phyloP scores from a whole-genome alignment of 1,140 invertebrate species.

The Drosophila repleta region DNA sequence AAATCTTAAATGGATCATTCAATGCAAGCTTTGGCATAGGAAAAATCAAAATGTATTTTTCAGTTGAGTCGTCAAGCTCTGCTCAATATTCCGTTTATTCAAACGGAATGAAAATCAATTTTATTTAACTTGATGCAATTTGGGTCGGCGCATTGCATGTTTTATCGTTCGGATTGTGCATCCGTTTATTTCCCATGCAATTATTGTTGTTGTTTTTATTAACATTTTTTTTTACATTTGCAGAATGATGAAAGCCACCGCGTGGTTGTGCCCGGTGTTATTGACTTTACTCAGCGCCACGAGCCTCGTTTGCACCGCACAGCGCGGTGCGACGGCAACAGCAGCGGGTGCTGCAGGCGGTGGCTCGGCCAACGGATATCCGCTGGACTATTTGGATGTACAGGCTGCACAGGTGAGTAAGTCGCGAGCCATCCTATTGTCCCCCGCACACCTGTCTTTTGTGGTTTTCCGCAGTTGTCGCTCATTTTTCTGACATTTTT shows the following conservation, averaged over 20 bases:
- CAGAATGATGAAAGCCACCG: constrained; percentile 83
- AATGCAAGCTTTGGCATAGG: background rate
- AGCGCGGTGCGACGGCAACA: constrained; percentile 49
- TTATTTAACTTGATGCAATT: constrained; percentile 26
- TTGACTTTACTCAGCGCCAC: constrained; percentile 80
- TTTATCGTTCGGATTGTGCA: constrained; percentile 21
- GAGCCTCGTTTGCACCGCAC: constrained; percentile 76
- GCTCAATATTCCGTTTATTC: constrained; percentile 29
- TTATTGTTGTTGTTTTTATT: constrained; percentile 26
- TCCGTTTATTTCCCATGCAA: constrained; percentile 36
- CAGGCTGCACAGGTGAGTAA: constrained; percentile 73
- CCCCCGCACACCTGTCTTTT: constrained; percentile 13
- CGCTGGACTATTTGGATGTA: constrained; percentile 70
- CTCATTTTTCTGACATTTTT: constrained; percentile 34
- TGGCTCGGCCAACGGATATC: constrained; percentile 68
- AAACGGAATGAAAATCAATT: constrained; percentile 27
- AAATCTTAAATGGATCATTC: too few relatives aligned
- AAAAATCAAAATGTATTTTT: background rate
- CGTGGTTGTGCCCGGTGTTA: constrained; percentile 80
- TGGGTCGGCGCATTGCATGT: background rate
- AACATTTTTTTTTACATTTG: constrained; percentile 45
- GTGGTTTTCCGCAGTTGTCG: constrained; percentile 55
- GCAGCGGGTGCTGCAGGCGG: constrained; percentile 15
- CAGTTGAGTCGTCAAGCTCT: background rate
- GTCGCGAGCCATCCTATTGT: constrained; percentile 2